Evolutionary conservation across 2,797 vertebrate species (phyloP).

Genomic region (Acomys russatus): DNA sequence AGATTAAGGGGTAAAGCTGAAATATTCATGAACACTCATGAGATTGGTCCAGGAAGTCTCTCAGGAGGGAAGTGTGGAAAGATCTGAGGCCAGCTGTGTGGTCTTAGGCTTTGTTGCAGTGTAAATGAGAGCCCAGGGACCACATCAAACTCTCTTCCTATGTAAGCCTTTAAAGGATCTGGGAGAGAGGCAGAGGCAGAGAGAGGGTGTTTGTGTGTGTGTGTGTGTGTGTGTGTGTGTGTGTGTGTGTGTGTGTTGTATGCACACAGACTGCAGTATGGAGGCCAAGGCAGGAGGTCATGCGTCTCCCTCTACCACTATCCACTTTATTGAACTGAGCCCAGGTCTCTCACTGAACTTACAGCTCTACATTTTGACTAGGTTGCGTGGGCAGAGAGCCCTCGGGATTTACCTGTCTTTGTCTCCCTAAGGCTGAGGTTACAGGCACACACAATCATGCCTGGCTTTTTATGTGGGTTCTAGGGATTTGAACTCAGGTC

Average conservation of each 20-base stretch:
- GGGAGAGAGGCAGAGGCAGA: neutral
- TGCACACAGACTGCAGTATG: neutral
- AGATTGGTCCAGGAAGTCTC: neutral
- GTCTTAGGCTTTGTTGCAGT: neutral
- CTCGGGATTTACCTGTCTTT: neutral
- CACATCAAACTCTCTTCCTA: neutral
- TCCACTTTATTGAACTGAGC: neutral
- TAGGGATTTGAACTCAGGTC: neutral
- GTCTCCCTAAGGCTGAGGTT: neutral
- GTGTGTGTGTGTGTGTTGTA: no score
- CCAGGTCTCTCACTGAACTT: neutral
- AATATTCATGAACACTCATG: neutral
- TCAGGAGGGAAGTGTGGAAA: neutral
- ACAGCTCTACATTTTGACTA: neutral
- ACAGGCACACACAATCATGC: neutral
- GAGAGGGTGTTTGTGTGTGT: no score
- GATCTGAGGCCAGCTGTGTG: neutral
- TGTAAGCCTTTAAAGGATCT: neutral
- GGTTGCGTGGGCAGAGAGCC: neutral
- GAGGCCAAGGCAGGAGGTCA: no score
- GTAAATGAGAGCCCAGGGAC: neutral
- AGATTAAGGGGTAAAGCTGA: slow-evolving; percentile 6
- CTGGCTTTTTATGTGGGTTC: neutral
- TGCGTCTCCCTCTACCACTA: neutral
- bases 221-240: no score